phyloP scores from a whole-genome alignment of 2,797 vertebrate genomes.

The Gymnothorax javanicus region DNA sequence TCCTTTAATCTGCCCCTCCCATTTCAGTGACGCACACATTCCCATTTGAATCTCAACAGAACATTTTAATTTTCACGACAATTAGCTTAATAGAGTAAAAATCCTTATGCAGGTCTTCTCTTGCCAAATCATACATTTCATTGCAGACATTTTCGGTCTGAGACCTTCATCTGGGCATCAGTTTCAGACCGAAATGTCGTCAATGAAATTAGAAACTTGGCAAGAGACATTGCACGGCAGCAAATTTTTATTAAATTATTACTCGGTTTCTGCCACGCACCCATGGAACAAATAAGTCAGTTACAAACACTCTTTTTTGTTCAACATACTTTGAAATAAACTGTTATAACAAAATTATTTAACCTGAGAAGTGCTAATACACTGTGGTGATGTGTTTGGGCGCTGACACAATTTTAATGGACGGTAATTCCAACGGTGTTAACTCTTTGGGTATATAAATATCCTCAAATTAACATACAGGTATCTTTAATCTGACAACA shows the following conservation, averaged over 20 bases:
- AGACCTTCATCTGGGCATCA: background rate
- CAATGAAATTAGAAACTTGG: background rate
- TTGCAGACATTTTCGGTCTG: background rate
- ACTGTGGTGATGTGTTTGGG: no score
- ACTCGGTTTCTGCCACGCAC: background rate
- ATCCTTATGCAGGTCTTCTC: background rate
- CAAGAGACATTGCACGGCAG: background rate
- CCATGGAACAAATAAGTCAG: background rate
- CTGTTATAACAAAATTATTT: background rate
- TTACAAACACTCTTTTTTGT: background rate
- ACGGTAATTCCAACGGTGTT: no score
- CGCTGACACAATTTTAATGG: no score
- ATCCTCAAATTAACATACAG: no score
- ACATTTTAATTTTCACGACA: background rate
- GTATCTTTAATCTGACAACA: no score
- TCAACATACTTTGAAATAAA: background rate
- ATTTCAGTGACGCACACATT: background rate
- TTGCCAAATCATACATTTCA: conserved; percentile 3
- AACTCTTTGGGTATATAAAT: no score
- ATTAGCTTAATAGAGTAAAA: background rate
- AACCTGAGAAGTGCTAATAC: background rate
- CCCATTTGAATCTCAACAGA: background rate
- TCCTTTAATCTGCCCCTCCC: background rate
- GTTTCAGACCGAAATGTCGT: background rate
- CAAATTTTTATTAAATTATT: background rate